A percentile compares a stretch with the other conserved stretches of the same genome.
phyloP scores from a whole-genome alignment of 2,888 invertebrate species.

The Erpobdella octoculata region DNA sequence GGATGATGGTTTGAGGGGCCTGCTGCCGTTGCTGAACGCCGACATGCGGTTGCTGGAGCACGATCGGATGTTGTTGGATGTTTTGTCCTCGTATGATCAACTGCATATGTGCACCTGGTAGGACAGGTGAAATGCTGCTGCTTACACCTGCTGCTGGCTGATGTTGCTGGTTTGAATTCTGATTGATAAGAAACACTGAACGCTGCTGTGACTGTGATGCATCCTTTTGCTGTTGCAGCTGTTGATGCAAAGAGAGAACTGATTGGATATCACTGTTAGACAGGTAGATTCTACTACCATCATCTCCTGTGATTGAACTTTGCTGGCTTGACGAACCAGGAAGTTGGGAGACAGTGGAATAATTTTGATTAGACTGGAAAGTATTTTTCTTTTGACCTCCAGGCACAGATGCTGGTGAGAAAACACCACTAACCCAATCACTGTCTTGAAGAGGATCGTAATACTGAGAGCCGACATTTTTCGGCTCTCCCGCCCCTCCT shows the following conservation, averaged over 20 bases:
- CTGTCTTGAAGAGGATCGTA: constrained; percentile 18
- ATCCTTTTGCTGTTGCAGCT: constrained; percentile 20
- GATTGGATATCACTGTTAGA: constrained; percentile 5
- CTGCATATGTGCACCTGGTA: not conserved
- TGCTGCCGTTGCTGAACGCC: not conserved
- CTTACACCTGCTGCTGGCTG: not conserved
- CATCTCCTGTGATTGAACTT: not conserved
- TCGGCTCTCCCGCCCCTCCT: not conserved
- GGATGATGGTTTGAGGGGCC: not conserved
- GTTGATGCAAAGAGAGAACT: constrained; percentile 11
- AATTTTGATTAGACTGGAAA: too few relatives aligned
- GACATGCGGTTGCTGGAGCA: not conserved
- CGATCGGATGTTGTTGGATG: not conserved
- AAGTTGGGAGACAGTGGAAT: not conserved
- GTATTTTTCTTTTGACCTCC: constrained; percentile 2
- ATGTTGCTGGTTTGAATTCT: not conserved
- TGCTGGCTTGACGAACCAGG: not conserved
- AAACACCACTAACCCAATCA: constrained; percentile 22
- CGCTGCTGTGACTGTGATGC: constrained; percentile 7
- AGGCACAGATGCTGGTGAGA: not conserved
- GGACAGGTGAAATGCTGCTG: not conserved
- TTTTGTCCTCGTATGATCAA: not conserved
- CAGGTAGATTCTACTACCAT: constrained; percentile 6
- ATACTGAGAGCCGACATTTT: not conserved
- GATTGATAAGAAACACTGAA: not conserved